Conservation (phyloP, 2,888 invertebrate species). For the Globia sparganii region DNA sequence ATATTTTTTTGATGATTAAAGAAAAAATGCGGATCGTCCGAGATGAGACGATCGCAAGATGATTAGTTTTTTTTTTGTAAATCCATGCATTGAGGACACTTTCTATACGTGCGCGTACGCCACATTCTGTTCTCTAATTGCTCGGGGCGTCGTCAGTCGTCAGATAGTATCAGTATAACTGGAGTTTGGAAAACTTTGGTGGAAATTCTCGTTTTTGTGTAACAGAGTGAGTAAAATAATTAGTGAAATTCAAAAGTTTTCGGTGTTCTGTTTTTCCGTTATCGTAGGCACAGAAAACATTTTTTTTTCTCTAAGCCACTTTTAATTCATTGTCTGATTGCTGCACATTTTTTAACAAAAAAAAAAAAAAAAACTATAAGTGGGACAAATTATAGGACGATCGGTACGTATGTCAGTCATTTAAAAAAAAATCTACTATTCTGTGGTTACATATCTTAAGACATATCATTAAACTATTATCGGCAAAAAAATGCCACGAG, state of each 20-base stretch:
- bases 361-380: conserved; percentile 16
- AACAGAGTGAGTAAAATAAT: not conserved
- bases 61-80: conserved; percentile 20
- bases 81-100: conserved; percentile 52
- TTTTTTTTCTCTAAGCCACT: not conserved
- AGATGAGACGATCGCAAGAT: conserved; percentile 4
- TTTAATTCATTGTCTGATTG: not conserved
- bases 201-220: not conserved
- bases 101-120: conserved; percentile 31
- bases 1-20: conserved; percentile 42
- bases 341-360: not conserved
- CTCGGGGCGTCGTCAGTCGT: not conserved
- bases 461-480: conserved; percentile 52
- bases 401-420: not conserved
- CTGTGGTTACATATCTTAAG: not conserved
- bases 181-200: not conserved
- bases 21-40: conserved; percentile 26
- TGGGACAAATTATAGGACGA: not conserved
- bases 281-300: not conserved
- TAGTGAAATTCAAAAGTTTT: not conserved
- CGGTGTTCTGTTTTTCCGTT: not conserved
- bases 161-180: not conserved
- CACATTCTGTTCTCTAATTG: conserved; percentile 33
- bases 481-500: conserved; percentile 52
- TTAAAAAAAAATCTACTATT: not conserved